Base-by-base conservation (phyloP, 2,797 vertebrate species). In the Falco columbarius region DNA sequence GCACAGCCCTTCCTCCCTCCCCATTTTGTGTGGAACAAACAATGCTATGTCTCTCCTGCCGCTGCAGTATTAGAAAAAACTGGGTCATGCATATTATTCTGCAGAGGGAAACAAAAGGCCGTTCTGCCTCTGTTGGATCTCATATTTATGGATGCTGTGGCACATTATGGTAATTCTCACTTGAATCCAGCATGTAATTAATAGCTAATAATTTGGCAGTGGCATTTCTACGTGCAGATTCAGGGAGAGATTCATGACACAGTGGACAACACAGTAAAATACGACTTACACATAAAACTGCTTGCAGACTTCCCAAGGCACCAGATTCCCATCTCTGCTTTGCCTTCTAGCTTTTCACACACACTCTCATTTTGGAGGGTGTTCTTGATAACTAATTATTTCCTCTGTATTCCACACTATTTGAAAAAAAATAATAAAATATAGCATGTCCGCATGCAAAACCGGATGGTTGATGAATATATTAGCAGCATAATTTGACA, bases 21-120 rank as follows among this genome's bases (percentile, higher is more conserved):
- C 61, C 81, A 68, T 95, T 96, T 92, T 62, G 81, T 74, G 77
- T 92, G 42, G 91, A 95, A 94, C 90, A 95, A 93, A 83, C 94
- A 97, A 81, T 95, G 90, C 90, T 87, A 83, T 82, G 79, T 87
- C 91, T 91, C 66, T 84, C 76, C 85, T 72, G 77, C 82, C 42
- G 3, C 88, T 93, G 79, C 88, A 86, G 77, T 90, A 82, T 89
- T 80, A 95, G 73, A 68, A 94, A 91, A 95, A 96, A 81, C 58
- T 96, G 95, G 90, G 95, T 97, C 95, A 95, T 86, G 63, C 52
- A 89, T 95, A 34, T 92, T 77, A 94, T 94, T 94, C 88, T 72
- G 74, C 89, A 94, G 52, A 70, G 17, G 38, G 55, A 95, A 96
- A 97, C 94, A 95, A 90, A 97, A 90, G 91, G 55, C 89, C 81